Conservation (phyloP, 2,113 vertebrate genomes). For the Rhinopithecus roxellana region DNA sequence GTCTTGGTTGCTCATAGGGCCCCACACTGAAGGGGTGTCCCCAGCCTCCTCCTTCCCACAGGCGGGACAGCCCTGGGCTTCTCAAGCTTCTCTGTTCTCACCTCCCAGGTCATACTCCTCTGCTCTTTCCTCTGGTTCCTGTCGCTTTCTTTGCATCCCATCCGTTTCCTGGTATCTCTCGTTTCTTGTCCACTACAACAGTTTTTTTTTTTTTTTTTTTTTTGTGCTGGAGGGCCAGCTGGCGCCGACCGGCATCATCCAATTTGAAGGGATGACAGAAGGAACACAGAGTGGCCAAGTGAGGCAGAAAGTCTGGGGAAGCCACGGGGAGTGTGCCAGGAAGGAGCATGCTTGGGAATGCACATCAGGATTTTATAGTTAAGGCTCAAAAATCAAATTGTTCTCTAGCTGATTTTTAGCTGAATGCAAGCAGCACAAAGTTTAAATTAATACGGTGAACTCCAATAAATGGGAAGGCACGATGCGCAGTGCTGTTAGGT, state of each 20-base stretch:
- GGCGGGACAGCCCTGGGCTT: rapidly evolving
- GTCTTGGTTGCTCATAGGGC: neutral
- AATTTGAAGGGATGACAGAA: neutral
- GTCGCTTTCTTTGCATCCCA: rapidly evolving
- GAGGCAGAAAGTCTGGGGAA: rapidly evolving
- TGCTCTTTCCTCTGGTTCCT: rapidly evolving
- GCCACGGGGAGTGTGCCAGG: rapidly evolving
- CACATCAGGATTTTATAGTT: neutral
- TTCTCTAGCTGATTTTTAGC: conserved; percentile 28
- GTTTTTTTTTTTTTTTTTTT: neutral
- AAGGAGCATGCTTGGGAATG: rapidly evolving
- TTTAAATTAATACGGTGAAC: conserved; percentile 67
- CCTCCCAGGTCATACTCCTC: rapidly evolving
- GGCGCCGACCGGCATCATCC: rapidly evolving
- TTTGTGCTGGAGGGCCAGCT: rapidly evolving
- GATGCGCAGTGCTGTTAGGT: conserved; percentile 22
- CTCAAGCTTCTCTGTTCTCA: rapidly evolving
- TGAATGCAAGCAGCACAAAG: neutral
- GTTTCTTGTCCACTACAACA: too few species aligned
- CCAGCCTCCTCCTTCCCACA: rapidly evolving
- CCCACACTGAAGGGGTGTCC: neutral
- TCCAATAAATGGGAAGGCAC: conserved; percentile 10
- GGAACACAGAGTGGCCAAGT: rapidly evolving
- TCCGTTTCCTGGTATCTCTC: rapidly evolving
- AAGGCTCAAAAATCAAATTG: neutral